These are phyloP conservation scores for Hydrolagus colliei DNA, from an alignment of 2,797 vertebrate species.

Conservation along the genomic window DNA sequence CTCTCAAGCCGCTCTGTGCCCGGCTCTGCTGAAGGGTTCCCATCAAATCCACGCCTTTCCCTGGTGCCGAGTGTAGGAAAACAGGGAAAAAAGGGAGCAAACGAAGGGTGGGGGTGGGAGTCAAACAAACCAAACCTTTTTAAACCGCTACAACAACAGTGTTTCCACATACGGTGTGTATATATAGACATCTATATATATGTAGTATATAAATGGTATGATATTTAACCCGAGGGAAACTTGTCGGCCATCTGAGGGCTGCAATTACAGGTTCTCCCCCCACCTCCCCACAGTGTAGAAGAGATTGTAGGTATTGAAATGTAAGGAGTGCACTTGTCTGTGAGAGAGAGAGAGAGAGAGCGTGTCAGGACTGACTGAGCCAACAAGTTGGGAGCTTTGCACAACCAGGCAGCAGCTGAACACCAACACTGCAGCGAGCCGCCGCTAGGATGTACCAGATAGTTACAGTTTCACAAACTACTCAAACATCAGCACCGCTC, in stretches of 20 bases:
- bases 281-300: constrained; percentile 33
- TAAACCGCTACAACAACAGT: background rate
- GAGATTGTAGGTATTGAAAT: constrained; percentile 36
- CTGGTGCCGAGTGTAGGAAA: background rate
- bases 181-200: background rate
- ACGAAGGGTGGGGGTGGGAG: too few species aligned
- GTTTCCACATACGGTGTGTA: background rate
- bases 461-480: constrained; percentile 51
- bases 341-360: constrained; percentile 53
- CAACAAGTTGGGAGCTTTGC: constrained; percentile 46
- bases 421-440: constrained; percentile 55
- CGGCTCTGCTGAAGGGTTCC: background rate
- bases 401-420: constrained; percentile 47
- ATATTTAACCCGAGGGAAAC: background rate
- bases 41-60: background rate
- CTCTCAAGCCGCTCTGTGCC: background rate
- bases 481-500: constrained; percentile 10
- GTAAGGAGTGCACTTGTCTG: constrained; percentile 39
- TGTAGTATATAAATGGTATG: background rate
- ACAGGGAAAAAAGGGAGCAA: background rate
- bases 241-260: background rate
- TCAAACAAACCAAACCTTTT: background rate
- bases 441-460: constrained; percentile 78
- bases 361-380: constrained; percentile 43
- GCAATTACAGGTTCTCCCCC: background rate